Conservation (phyloP, 2,797 vertebrate species). For the Bradypodion pumilum region DNA sequence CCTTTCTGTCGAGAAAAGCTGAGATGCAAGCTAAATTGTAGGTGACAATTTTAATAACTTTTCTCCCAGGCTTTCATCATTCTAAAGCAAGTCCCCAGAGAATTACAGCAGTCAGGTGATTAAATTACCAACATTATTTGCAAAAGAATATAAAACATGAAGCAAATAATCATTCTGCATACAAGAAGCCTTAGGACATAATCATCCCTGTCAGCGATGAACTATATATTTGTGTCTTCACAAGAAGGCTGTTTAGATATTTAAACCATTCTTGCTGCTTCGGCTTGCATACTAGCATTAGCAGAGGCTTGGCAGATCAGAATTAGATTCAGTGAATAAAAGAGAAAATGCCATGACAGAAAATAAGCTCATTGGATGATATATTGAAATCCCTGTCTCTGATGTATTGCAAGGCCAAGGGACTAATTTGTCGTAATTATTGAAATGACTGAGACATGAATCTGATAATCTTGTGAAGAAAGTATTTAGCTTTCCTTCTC, state of each 20-base stretch:
- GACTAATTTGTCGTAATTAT: slow-evolving; percentile 3
- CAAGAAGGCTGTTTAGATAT: slow-evolving; percentile 44
- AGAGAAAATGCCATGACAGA: slow-evolving; percentile 24
- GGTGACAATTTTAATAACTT: slow-evolving; percentile 54
- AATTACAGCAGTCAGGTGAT: slow-evolving; percentile 52
- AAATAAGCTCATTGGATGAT: not conserved
- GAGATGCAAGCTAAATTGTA: slow-evolving; percentile 57
- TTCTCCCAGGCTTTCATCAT: slow-evolving; percentile 37
- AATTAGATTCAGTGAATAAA: slow-evolving; percentile 30
- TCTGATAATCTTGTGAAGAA: slow-evolving; percentile 19
- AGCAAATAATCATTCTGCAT: slow-evolving; percentile 36
- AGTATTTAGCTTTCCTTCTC: slow-evolving; percentile 15
- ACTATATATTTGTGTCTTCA: slow-evolving; percentile 48
- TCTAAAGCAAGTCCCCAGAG: slow-evolving; percentile 44
- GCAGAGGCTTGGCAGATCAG: slow-evolving; percentile 41
- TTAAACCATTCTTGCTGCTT: slow-evolving; percentile 40
- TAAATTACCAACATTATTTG: slow-evolving; percentile 48
- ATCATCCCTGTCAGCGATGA: slow-evolving; percentile 40
- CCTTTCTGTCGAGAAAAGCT: slow-evolving; percentile 54
- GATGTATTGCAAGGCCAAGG: slow-evolving; percentile 3
- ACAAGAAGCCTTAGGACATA: slow-evolving; percentile 22
- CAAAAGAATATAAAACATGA: slow-evolving; percentile 51
- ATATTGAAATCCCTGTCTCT: slow-evolving; percentile 22
- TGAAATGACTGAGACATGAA: slow-evolving; percentile 15
- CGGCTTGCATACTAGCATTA: slow-evolving; percentile 38